These are phyloP conservation scores for Nettapus auritus DNA, from an alignment of 2,113 vertebrate genomes.

Conservation along the genomic window DNA sequence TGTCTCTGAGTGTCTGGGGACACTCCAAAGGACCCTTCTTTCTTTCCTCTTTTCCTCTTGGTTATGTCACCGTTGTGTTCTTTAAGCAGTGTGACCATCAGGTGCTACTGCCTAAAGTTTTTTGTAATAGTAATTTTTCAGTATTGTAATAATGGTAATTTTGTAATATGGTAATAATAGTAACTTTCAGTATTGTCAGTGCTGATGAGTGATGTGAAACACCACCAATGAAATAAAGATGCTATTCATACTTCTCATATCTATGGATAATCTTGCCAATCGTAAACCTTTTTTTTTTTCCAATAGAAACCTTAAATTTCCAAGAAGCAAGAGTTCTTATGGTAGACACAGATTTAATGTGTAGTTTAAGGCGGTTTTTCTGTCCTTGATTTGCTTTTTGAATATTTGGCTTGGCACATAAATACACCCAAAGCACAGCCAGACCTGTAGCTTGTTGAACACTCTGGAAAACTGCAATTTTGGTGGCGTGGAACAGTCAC, in stretches of 20 bases:
- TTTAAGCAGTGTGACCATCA: not conserved
- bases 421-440: not conserved
- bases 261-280: not conserved
- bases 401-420: not conserved
- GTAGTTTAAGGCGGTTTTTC: not conserved
- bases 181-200: not conserved
- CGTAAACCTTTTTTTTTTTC: not conserved
- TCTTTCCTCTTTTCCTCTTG: not conserved
- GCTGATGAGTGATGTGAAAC: not conserved
- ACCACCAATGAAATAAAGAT: not conserved
- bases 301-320: not conserved
- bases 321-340: not conserved
- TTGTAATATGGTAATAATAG: too few species aligned
- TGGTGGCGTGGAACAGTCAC: not conserved
- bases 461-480: not conserved
- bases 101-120: not conserved
- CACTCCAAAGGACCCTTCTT: not conserved
- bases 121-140: not conserved
- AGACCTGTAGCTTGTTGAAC: not conserved
- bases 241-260: not conserved
- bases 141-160: too few species aligned
- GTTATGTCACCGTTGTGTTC: not conserved
- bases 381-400: not conserved
- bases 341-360: not conserved
- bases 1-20: not conserved